Base-by-base conservation (phyloP, 2,797 vertebrate genomes). In the Gymnoscopelus braueri region DNA sequence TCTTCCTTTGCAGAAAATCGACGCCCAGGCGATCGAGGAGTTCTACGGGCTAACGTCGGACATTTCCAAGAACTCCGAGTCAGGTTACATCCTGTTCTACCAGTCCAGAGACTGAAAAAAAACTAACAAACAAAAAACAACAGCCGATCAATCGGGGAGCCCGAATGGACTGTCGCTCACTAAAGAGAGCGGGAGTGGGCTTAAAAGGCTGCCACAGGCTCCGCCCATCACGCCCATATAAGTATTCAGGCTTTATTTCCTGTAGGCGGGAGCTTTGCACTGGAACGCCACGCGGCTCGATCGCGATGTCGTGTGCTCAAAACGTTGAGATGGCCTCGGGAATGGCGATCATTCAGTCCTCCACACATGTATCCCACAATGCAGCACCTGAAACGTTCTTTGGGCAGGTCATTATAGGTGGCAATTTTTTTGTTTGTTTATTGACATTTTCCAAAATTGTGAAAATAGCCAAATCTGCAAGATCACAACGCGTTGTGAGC, bases 71-170 rank as follows among this genome's bases (percentile, higher is more conserved):
- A 99, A 98, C 93, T 99, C 98, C 0, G 98, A 99, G 88, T 99
- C 98, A n/a, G 98, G 98, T 72, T 99, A 99, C 93, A 99, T 99
- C 93, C 95, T 99, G 90, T 99, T 99, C 93, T 98, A 99, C 88
- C 98, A 99, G 91, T 99, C 97, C 78, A 96, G 98, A 95, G 98
- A 99, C 93, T 99, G 94, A 98, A 57, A 8, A 44, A 44, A 44
- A 7, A 8, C 0, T 2, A 10, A 44, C 39, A 44, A 35, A 35
- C 5, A 35, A 35, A 5, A 35, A 5, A 5, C 4, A 35, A 44
- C 15, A 7, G 3, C 14, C 66, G 5, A 78, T 60, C 61, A 15
- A 60, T 24, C 47, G 67, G 51, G 68, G 69, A 72, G 60, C 75
- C 79, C 72, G 60, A 50, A 77, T 70, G 74, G 84, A 90, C 76